Base-by-base conservation (phyloP, 2,797 vertebrate genomes). In the Coilia nasus region DNA sequence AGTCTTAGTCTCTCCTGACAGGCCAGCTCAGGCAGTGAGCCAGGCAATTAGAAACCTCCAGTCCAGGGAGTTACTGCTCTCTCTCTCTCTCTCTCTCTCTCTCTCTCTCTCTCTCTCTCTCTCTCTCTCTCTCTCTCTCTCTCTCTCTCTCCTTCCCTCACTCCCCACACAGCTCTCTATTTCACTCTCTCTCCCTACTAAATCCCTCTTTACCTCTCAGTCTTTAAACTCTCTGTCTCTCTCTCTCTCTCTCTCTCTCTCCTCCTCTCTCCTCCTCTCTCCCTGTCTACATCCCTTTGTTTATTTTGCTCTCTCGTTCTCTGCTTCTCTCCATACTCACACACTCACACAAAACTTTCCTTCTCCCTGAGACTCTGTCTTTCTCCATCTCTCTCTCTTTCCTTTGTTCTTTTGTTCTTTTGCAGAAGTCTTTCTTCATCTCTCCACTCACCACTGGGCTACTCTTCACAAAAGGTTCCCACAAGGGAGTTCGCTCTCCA, bases 91-190 rank as follows among this genome's bases (percentile, higher is more conserved):
- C 85, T 87, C 85, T 87, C 81, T 78, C 88, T 86, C 86, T 86
- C 90, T 89, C 87, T 88, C 85, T 93, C 92, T 89, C 89, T 88
- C 88, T 86, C 89, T 90, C 88, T 89, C 88, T 89, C 90, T 85
- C 64, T n/a, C 19, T 31, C 9, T 64, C 60, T 81, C 44, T 71
- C 85, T 86, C 87, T 88, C 85, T 86, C 85, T 86, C 75, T 78
- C 88, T 86, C 85, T 86, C 90, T 89, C 87, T 88, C 85, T 93
- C 91, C 89, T 86, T 88, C 85, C 92, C 92, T 89, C 88, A 87
- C 19, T 21, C 46, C 31, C 44, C 21, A 44, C 31, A 83, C 19
- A 62, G 17, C 64, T 35, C 28, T 23, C 78, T 41, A 6, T 9
- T 57, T 25, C 59, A 46, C 47, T 31, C 82, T 25, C 11, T 23